These are phyloP conservation scores for Loriculus beryllinus DNA, from an alignment of 2,797 vertebrate genomes.

Conservation along the genomic window DNA sequence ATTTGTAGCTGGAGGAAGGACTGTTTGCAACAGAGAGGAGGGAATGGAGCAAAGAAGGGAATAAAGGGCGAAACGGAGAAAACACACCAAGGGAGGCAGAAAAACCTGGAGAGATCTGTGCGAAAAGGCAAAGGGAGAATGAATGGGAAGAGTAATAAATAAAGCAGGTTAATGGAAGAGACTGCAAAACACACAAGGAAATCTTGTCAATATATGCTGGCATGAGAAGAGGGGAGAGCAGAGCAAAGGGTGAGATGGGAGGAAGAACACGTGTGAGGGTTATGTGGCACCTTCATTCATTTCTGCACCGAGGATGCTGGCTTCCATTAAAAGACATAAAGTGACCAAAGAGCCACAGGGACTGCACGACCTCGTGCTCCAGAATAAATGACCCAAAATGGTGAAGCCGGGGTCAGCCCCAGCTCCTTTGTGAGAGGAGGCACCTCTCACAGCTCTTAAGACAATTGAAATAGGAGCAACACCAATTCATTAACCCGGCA, in stretches of 20 bases:
- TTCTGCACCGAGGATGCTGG: fast-evolving
- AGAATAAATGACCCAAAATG: neutral
- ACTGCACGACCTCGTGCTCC: neutral
- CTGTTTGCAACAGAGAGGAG: neutral
- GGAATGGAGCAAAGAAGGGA: neutral
- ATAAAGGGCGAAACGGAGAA: neutral
- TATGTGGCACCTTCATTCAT: neutral
- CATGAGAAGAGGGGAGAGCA: neutral
- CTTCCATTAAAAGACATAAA: fast-evolving
- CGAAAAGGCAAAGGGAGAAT: neutral
- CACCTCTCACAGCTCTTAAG: neutral
- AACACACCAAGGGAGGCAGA: neutral
- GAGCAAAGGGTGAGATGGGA: neutral
- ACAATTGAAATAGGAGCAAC: neutral
- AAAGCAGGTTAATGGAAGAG: neutral
- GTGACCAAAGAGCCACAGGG: fast-evolving
- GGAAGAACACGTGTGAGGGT: neutral
- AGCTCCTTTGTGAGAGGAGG: neutral
- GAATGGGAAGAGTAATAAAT: neutral
- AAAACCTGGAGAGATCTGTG: neutral
- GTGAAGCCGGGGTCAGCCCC: neutral
- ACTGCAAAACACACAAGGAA: neutral
- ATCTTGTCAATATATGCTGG: fast-evolving
- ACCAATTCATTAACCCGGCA: fast-evolving
- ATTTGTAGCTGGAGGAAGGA: neutral